Conservation (phyloP, 2,113 vertebrate species). For the Aegotheles bennettii region DNA sequence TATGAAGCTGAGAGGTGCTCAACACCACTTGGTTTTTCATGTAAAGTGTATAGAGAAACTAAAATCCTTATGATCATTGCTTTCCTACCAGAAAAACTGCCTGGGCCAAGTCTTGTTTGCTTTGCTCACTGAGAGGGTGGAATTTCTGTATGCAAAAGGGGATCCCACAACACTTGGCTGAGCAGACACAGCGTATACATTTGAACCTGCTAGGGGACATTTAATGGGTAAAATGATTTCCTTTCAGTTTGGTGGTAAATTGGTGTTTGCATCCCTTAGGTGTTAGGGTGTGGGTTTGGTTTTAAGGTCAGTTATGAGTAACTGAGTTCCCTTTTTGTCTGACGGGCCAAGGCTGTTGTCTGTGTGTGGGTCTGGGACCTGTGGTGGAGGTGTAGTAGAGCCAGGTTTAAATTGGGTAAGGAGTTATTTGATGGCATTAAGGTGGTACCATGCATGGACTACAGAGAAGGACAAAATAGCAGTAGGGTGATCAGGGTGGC, state of each 20-base stretch:
- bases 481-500: rapidly evolving
- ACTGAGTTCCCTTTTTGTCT: background rate
- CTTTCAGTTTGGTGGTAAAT: background rate
- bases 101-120: background rate
- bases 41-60: background rate
- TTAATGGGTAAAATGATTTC: rapidly evolving
- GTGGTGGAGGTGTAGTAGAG: background rate
- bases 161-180: background rate
- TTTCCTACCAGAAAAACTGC: background rate
- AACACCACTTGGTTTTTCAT: background rate
- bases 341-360: background rate
- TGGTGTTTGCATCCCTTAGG: background rate
- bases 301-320: background rate
- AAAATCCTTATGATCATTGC: background rate
- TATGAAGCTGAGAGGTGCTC: background rate
- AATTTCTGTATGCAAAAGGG: background rate
- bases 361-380: rapidly evolving
- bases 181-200: rapidly evolving
- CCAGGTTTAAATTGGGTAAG: rapidly evolving
- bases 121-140: background rate
- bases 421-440: background rate
- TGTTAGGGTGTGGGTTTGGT: background rate
- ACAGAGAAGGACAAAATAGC: background rate
- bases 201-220: background rate
- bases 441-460: rapidly evolving